These are phyloP conservation scores for Platycercus adscitus DNA, from an alignment of 2,113 vertebrate genomes.

Conservation along the genomic window DNA sequence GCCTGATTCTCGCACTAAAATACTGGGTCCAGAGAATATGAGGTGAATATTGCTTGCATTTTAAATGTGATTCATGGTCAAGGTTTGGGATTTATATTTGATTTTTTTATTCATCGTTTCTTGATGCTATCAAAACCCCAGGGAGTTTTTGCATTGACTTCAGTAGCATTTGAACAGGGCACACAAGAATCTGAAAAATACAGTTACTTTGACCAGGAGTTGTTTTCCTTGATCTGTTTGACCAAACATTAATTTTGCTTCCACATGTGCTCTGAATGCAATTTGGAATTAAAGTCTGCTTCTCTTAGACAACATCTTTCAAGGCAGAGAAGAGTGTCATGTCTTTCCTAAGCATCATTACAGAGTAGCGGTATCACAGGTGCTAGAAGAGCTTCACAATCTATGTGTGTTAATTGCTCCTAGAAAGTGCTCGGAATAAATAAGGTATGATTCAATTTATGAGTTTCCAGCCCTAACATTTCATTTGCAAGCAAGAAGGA, in stretches of 20 bases:
- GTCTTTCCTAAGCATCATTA: neutral
- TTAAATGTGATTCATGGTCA: neutral
- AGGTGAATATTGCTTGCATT: neutral
- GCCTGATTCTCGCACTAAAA: neutral
- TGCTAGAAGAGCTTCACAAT: neutral
- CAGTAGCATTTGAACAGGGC: neutral
- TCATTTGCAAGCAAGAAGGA: neutral
- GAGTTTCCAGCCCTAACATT: neutral
- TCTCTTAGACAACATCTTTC: slow-evolving; percentile 8
- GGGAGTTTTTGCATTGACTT: neutral
- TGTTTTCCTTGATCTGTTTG: slow-evolving; percentile 15
- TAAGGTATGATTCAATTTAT: neutral
- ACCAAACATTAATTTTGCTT: slow-evolving; percentile 33
- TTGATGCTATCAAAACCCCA: neutral
- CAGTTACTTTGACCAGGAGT: neutral
- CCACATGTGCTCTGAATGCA: neutral
- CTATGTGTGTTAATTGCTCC: neutral
- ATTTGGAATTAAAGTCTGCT: neutral
- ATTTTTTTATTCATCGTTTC: neutral
- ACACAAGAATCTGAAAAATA: neutral
- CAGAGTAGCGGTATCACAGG: neutral
- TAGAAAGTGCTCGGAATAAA: neutral
- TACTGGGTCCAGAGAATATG: neutral
- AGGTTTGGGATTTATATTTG: neutral
- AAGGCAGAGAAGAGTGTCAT: neutral